phyloP scores from a whole-genome alignment of 2,888 invertebrate species.

The Sepiola atlantica region DNA sequence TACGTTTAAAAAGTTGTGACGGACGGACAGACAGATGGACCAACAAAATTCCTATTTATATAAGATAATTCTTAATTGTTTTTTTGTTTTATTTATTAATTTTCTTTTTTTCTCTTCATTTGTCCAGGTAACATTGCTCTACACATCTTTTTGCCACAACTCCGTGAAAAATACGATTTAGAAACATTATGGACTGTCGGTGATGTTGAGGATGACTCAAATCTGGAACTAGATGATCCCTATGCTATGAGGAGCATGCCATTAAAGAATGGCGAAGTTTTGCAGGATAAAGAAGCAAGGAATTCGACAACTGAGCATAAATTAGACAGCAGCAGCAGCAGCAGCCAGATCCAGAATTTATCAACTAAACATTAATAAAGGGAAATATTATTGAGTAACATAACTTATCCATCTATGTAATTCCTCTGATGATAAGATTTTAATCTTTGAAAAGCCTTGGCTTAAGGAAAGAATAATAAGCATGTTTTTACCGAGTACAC shows the following conservation, averaged over 20 bases:
- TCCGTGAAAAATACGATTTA: constrained; percentile 86
- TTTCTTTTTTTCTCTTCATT: constrained; percentile 52
- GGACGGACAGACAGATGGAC: too few relatives aligned
- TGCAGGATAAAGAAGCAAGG: background rate
- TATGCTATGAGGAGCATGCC: constrained; percentile 40
- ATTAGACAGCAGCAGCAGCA: background rate
- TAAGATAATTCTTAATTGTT: background rate
- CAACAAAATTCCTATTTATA: too few relatives aligned
- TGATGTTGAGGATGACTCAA: constrained; percentile 82
- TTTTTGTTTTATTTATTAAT: background rate
- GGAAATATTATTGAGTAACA: background rate
- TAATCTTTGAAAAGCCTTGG: too few relatives aligned
- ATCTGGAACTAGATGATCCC: constrained; percentile 52
- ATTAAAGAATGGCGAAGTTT: constrained; percentile 32
- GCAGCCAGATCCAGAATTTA: background rate
- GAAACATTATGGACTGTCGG: constrained; percentile 95
- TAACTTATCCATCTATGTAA: too few relatives aligned
- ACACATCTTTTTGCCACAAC: constrained; percentile 86
- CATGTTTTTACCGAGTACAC: too few relatives aligned
- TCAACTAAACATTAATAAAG: background rate
- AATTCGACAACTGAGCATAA: background rate
- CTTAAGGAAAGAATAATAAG: too few relatives aligned
- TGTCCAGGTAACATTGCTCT: constrained; percentile 90
- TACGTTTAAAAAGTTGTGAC: too few relatives aligned
- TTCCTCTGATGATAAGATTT: too few relatives aligned